Evolutionary conservation across 2,113 vertebrate species (phyloP).

Genomic region (Marmota flaviventris): DNA sequence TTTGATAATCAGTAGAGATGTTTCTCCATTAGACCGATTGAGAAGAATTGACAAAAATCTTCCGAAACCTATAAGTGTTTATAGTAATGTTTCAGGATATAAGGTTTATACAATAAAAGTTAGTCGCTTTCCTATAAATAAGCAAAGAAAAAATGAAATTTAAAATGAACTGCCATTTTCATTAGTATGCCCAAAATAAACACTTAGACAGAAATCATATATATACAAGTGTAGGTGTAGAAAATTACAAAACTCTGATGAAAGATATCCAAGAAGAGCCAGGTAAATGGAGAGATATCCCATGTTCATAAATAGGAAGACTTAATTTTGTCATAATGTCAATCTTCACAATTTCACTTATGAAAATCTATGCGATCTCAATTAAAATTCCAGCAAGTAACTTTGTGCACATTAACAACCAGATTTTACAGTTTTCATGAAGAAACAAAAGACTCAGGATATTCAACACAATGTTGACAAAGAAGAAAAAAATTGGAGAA

Average conservation of each 20-base stretch:
- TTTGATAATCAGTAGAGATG: neutral
- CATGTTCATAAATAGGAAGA: neutral
- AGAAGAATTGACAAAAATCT: neutral
- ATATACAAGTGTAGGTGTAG: too few relatives aligned
- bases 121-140: too few relatives aligned
- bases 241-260: neutral
- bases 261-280: neutral
- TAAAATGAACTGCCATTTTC: neutral
- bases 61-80: neutral
- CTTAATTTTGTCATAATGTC: neutral
- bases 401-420: neutral
- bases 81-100: neutral
- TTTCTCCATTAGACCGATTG: neutral
- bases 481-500: neutral
- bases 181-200: neutral
- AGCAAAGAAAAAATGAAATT: neutral
- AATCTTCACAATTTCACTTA: neutral
- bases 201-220: neutral
- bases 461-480: neutral
- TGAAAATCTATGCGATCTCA: neutral
- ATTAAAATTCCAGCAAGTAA: neutral
- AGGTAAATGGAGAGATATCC: neutral
- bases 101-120: neutral
- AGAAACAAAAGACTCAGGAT: neutral
- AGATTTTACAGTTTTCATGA: neutral